Evolutionary conservation across 2,888 invertebrate species (phyloP).

Genomic region (Hanleya hanleyi): DNA sequence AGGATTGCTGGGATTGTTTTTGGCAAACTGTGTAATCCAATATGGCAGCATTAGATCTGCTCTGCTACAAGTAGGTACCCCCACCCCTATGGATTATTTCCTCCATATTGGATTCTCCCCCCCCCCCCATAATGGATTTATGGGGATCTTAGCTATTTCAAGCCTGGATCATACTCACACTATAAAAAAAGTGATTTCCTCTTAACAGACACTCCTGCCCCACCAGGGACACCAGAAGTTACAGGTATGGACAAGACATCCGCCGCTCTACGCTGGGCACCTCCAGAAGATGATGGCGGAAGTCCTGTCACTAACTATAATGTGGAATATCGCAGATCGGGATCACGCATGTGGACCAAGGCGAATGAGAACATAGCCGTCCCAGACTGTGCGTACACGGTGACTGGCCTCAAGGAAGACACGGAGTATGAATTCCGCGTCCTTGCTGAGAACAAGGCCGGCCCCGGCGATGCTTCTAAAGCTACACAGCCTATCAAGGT

Average conservation of each 20-base stretch:
- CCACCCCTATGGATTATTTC: too few species aligned
- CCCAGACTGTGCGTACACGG: conserved; percentile 65
- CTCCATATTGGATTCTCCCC: too few species aligned
- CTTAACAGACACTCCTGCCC: conserved; percentile 59
- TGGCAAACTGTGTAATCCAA: too few species aligned
- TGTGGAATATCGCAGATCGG: conserved; percentile 63
- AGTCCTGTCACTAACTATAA: conserved; percentile 68
- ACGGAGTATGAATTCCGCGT: conserved; percentile 72
- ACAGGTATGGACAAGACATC: conserved; percentile 66
- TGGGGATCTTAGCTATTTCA: too few species aligned
- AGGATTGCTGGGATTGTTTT: too few species aligned
- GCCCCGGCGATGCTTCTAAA: conserved; percentile 66
- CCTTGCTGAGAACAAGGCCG: conserved; percentile 72
- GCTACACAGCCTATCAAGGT: conserved; percentile 61
- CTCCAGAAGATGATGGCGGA: conserved; percentile 70
- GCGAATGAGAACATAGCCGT: conserved; percentile 53
- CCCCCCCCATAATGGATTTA: too few species aligned
- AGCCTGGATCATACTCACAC: too few species aligned
- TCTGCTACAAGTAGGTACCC: too few species aligned
- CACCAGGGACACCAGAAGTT: conserved; percentile 65
- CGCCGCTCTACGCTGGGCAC: conserved; percentile 66
- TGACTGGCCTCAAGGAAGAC: conserved; percentile 67
- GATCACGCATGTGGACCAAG: conserved; percentile 55
- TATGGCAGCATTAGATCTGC: too few species aligned
- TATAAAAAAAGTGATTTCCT: too few species aligned